A percentile compares a stretch with the other conserved stretches of the same genome.
phyloP scores from a whole-genome alignment of 1,140 invertebrate genomes.

The Cepaea nemoralis region DNA sequence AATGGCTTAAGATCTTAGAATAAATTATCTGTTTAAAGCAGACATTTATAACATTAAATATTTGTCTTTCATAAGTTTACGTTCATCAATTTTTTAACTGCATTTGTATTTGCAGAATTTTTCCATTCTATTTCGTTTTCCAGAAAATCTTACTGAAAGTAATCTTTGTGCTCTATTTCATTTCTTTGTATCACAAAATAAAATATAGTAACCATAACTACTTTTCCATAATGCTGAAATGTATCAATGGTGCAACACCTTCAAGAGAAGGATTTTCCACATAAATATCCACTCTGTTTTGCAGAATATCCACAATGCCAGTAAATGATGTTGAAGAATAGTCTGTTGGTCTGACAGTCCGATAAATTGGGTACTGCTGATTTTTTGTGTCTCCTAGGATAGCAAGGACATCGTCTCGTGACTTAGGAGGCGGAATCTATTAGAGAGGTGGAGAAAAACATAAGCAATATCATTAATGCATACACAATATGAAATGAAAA shows the following conservation, averaged over 20 bases:
- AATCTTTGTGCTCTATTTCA: too few relatives aligned
- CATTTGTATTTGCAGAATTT: too few relatives aligned
- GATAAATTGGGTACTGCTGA: constrained; percentile 14
- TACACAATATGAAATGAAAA: neutral
- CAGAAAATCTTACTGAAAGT: too few relatives aligned
- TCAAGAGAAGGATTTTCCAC: neutral
- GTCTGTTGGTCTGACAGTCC: constrained; percentile 10
- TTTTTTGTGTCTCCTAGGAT: constrained; percentile 8
- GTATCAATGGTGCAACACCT: neutral
- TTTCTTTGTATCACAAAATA: too few relatives aligned
- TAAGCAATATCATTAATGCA: neutral
- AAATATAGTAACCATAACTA: too few relatives aligned
- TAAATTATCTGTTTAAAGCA: too few relatives aligned
- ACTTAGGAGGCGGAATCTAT: constrained; percentile 16
- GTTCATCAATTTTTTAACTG: too few relatives aligned
- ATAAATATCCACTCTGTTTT: constrained; percentile 12
- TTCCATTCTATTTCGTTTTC: too few relatives aligned
- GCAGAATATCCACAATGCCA: neutral
- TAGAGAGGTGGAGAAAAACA: too few relatives aligned
- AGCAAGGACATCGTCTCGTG: neutral
- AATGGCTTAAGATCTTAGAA: too few relatives aligned
- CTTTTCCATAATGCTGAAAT: constrained; percentile 12
- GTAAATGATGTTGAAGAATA: neutral
- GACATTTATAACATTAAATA: too few relatives aligned
- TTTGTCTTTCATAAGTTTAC: too few relatives aligned